phyloP scores from a whole-genome alignment of 2,888 invertebrate species.

The Sepiola atlantica region DNA sequence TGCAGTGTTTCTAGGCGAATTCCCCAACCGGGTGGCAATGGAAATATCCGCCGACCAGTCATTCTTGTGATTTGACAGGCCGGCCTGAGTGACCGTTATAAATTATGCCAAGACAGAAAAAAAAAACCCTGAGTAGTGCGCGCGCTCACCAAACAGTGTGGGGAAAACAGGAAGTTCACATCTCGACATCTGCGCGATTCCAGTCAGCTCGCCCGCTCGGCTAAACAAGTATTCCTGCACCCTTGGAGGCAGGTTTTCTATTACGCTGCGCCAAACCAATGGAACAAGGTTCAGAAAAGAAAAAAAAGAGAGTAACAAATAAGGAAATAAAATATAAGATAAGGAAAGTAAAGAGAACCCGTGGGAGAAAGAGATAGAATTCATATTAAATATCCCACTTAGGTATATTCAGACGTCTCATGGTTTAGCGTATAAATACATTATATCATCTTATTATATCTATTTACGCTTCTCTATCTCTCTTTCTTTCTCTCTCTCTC shows the following conservation, averaged over 20 bases:
- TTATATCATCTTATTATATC: too few species aligned
- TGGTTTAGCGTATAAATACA: too few species aligned
- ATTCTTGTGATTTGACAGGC: constrained; percentile 20
- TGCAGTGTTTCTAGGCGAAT: background rate
- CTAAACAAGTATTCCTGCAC: constrained; percentile 23
- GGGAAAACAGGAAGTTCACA: background rate
- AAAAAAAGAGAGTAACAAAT: background rate
- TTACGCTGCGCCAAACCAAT: background rate
- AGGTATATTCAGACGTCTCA: too few species aligned
- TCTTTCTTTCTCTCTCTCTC: too few species aligned
- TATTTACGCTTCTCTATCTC: too few species aligned
- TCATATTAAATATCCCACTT: too few species aligned
- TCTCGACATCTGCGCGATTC: constrained; percentile 24
- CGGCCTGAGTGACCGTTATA: background rate
- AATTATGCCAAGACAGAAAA: background rate
- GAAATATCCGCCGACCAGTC: constrained; percentile 21
- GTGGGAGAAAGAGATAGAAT: background rate
- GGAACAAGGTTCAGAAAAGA: background rate
- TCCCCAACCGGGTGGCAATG: constrained; percentile 13
- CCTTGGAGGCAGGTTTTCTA: constrained; percentile 11
- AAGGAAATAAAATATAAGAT: background rate
- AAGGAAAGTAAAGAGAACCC: background rate
- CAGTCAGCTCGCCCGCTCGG: background rate
- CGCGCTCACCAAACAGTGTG: background rate
- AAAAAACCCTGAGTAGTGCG: background rate